Base-by-base conservation (phyloP, 2,888 invertebrate genomes). In the Hylaea fasciaria region DNA sequence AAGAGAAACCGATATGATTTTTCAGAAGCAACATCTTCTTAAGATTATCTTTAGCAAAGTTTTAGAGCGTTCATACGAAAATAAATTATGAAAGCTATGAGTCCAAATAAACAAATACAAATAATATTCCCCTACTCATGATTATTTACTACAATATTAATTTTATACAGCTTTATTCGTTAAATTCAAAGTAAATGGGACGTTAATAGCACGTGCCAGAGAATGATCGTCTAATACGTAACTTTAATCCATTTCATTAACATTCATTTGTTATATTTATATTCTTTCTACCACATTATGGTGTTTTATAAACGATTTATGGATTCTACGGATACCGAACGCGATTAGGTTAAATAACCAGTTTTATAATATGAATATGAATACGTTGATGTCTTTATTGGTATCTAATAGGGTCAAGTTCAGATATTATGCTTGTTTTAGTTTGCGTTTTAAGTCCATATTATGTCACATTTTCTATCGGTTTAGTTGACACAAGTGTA, bases 391-490 rank as follows among this genome's bases (percentile, higher is more conserved):
- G 58, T 59, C 71, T 70, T 71, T 75, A 79, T 78, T 71, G 68
- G 54, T 70, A 68, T 71, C 66, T 70, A 71, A 76, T 71, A 66
- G 54, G 69, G 77, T 73, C 69, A 70, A 67, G 70, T 78, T 73
- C 68, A 70, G 50, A 49, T 14, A n/a, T n/a, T n/a, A 35, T 52
- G 35, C 49, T 43, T 57, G 41, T 22, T 35, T 22, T 58, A 39
- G n/a, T 39, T 47, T 35, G 35, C 46, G 37, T 64, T 70, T 62
- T 61, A 65, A 65, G 72, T 77, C 75, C 72, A 75, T n/a, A n/a
- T n/a, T n/a, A n/a, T 75, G 69, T 73, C 68, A 57, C 70, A 66
- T 71, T 69, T n/a, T 69, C 58, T 63, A 8, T 4, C 9, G 32
- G 9, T 32, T 32, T 32, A 32, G 47, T 52, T 51, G 29, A n/a